Conservation (phyloP, 1,140 invertebrate genomes). For the Chymomyza costata region DNA sequence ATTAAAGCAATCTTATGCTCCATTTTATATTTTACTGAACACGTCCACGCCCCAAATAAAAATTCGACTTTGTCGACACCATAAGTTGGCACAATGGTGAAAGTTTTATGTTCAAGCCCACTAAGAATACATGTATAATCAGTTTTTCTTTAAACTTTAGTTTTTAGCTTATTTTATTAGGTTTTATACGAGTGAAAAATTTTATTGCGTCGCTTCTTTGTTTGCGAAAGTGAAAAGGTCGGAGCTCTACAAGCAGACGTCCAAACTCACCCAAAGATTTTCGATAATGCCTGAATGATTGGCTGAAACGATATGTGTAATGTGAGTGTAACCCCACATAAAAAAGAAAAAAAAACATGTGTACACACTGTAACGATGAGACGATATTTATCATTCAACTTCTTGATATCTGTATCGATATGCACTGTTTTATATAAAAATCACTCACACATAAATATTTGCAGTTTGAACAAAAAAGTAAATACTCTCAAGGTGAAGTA, state of each 20-base stretch:
- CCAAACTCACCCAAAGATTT: constrained; percentile 42
- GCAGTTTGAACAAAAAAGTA: constrained; percentile 48
- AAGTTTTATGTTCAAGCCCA: constrained; percentile 15
- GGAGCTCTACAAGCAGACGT: constrained; percentile 22
- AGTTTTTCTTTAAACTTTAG: constrained; percentile 1
- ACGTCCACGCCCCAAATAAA: constrained; percentile 37
- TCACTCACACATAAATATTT: no score
- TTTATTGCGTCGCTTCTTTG: constrained; percentile 34
- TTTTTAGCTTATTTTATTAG: constrained; percentile 10
- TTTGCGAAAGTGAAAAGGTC: constrained; percentile 25
- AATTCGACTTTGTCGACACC: constrained; percentile 22
- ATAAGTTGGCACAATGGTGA: constrained; percentile 1
- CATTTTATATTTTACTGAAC: constrained; percentile 33
- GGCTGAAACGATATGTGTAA: no score
- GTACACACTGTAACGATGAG: no score
- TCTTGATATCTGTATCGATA: no score
- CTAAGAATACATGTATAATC: constrained; percentile 13
- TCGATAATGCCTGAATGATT: no score
- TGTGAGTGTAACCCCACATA: no score
- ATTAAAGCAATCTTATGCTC: constrained; percentile 23
- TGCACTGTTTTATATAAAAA: no score
- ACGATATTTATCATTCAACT: no score
- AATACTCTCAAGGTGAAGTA: constrained; percentile 62
- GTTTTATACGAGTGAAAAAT: constrained; percentile 11
- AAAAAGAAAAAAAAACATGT: no score